A percentile compares a stretch with the other conserved stretches of the same genome.
phyloP scores from a whole-genome alignment of 2,797 vertebrate species.

The Pantherophis vulpinus region DNA sequence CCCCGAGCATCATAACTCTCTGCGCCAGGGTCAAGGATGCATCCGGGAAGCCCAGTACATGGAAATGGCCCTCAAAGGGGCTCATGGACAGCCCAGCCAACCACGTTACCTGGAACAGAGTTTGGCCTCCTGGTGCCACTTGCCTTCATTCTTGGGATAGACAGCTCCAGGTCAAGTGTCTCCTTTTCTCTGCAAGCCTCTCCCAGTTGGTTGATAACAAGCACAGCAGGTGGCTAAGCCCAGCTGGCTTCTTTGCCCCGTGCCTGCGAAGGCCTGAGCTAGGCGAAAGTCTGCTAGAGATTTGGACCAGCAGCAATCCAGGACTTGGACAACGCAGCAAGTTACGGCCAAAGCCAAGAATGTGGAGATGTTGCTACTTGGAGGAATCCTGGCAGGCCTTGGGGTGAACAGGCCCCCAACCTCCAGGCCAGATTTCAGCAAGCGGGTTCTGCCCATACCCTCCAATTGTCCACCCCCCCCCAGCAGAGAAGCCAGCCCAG shows the following conservation, averaged over 20 bases:
- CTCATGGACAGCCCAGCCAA: neutral
- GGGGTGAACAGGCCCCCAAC: neutral
- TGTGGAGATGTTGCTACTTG: neutral
- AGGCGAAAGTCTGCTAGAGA: neutral
- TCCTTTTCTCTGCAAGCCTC: neutral
- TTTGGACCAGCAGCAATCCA: neutral
- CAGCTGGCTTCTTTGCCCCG: neutral
- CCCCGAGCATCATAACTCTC: neutral
- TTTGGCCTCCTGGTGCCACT: neutral
- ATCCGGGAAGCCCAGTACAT: neutral
- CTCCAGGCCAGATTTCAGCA: neutral
- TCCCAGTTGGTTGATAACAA: neutral
- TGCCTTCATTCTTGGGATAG: neutral
- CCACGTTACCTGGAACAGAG: neutral
- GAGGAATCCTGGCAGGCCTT: neutral
- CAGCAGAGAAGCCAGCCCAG: neutral
- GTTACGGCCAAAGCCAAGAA: neutral
- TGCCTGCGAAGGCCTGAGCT: neutral
- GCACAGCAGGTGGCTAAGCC: neutral
- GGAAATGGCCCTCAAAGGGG: neutral
- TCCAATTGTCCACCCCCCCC: neutral
- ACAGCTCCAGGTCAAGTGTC: neutral
- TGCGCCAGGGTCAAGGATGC: neutral
- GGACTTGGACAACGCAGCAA: fast-evolving
- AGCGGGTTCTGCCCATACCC: neutral